Base-by-base conservation (phyloP, 2,113 vertebrate species). In the Gadus macrocephalus region DNA sequence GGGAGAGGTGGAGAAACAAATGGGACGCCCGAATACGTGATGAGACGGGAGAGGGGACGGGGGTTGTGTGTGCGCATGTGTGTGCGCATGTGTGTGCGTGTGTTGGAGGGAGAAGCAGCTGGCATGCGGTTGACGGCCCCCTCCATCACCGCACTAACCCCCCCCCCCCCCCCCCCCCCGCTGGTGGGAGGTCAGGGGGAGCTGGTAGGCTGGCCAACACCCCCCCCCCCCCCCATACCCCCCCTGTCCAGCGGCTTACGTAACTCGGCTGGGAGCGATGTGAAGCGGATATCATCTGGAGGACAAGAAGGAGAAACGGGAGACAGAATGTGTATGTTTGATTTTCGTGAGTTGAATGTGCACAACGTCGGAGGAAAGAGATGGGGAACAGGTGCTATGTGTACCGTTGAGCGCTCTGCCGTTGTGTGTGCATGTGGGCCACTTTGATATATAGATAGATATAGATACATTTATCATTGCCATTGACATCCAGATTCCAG, bases 151-250 rank as follows among this genome's bases (percentile, higher is more conserved):
- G 78, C 31, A 35, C 31, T 67, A 71, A 85, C 80, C 81, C 83
- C 82, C 84, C 78, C 85, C 80, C 84, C 78, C 85, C 80, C n/a
- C n/a, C 80, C 82, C 83, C 82, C 84, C 78, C 85, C 80, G 83
- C 83, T 81, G 83, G 82, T 77, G 76, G 83, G 85, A 86, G 83
- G 81, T 87, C 81, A 88, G 69, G 69, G 31, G 79, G 78, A 77
- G 71, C 73, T 71, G 71, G 70, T 67, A 27, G 70, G 69, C 56
- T 28, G 28, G 20, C 38, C 31, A 35, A 35, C 31, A 62, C 20
- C 59, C 27, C 6, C 0, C n/a, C 65, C 53, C 14, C 9, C 42
- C 35, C 15, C 38, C 70, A 42, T 35, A 8, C 59, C 4, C 16
- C 19, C 31, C 31, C 31, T 4, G 6, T 7, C 6, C 4, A 35